Evolutionary conservation across 2,113 vertebrate genomes (phyloP), one percentile per base, ranked within the genome.

Genomic region (Zapus hudsonius): DNA sequence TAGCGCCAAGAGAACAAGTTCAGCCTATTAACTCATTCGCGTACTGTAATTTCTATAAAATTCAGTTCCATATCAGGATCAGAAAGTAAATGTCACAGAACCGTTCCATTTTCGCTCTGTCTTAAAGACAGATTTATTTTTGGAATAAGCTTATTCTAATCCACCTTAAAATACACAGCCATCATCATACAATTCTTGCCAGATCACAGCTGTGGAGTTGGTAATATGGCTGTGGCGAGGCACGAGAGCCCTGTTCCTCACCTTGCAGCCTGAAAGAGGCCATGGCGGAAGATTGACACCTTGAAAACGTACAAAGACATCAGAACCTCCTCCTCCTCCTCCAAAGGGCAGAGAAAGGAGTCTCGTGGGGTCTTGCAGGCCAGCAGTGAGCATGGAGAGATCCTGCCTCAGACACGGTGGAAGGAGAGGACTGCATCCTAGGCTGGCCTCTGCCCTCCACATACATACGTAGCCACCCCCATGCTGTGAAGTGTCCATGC

Each of bases 61-160:
- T 89, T 91, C 59, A 84, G 42, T 83, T 86, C 64, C 25, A 23
- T 66, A 38, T 82, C 57, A 74, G 57, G 55, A 83, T 17, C 55
- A n/a, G 11, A 47, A 79, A 92, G n/a, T 44, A 80, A 89, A 52
- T 38, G 12, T 44, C 81, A 85, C 47, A 69, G 47, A 88, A 59
- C 29, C 67, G 36, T 33, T 83, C 13, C 55, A 87, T 44, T 74
- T 70, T 52, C 15, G 88, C 47, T 91, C 23, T 91, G 85, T 92
- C 87, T 66, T 69, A 74, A 89, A 87, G 78, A 73, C 66, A 16
- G 84, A 57, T 87, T 87, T 63, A 81, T 87, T 83, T 69, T 63
- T 63, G 33, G 73, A 94, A 69, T 82, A 40, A 73, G 75, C 55
- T 33, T 85, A 84, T 75, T 90, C 42, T 85, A 64, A 92, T 85